Conservation (phyloP, 2,113 vertebrate species). For the Tetraodon nigroviridis region DNA sequence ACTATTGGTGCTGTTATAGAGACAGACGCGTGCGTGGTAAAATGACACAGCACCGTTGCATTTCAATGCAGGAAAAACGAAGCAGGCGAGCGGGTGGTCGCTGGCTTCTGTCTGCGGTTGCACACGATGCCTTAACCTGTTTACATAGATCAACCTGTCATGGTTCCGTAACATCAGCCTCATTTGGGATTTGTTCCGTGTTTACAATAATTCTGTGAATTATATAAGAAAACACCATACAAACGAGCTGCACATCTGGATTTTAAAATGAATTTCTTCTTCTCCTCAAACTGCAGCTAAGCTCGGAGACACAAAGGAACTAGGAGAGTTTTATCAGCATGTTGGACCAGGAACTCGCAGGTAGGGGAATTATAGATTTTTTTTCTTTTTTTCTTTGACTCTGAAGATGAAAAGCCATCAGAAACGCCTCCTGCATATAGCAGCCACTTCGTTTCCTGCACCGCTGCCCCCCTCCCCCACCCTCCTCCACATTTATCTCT, state of each 20-base stretch:
- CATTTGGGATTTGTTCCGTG: constrained; percentile 13
- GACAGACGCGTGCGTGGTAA: constrained; percentile 14
- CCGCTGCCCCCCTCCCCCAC: not conserved
- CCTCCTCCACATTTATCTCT: constrained; percentile 38
- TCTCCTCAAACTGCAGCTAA: constrained; percentile 78
- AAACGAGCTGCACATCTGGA: constrained; percentile 44
- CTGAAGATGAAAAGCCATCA: not conserved
- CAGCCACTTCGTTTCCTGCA: constrained; percentile 17
- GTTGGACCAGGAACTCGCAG: constrained; percentile 89
- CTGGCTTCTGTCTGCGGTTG: constrained; percentile 1
- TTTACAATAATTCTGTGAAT: constrained; percentile 44
- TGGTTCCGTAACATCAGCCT: not conserved
- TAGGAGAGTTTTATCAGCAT: constrained; percentile 95
- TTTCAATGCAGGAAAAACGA: constrained; percentile 28
- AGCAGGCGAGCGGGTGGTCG: constrained; percentile 11
- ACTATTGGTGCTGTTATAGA: constrained; percentile 28
- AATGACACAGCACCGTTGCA: constrained; percentile 19
- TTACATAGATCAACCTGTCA: not conserved
- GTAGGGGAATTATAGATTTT: constrained; percentile 64
- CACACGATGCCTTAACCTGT: not conserved
- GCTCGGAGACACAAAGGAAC: constrained; percentile 90
- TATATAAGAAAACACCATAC: constrained; percentile 61
- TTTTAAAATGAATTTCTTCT: constrained; percentile 31
- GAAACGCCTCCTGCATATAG: constrained; percentile 10
- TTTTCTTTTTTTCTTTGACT: constrained; percentile 3